Evolutionary conservation across 2,113 vertebrate species (phyloP).

Genomic region (Corynorhinus townsendii): DNA sequence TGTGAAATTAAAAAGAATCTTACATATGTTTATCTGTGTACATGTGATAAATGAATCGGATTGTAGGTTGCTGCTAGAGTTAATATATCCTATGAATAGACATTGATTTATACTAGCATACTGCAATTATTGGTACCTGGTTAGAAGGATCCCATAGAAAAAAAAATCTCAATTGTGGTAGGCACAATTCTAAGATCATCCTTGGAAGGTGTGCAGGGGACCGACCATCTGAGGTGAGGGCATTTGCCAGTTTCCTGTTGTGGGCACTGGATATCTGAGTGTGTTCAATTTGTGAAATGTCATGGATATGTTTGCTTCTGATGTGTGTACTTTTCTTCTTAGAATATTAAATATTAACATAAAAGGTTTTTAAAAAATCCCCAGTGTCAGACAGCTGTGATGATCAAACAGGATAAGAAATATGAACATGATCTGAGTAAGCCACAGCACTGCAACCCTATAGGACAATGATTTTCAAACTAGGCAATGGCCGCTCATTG

Average conservation of each 20-base stretch:
- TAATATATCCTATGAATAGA: not conserved
- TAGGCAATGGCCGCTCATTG: not conserved
- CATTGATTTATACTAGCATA: not conserved
- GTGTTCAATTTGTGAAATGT: not conserved
- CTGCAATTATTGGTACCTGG: not conserved
- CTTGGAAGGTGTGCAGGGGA: not conserved
- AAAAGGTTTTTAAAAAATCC: not conserved
- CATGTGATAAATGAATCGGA: not conserved
- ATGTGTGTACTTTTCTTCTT: not conserved
- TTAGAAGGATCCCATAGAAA: not conserved
- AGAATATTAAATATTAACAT: not conserved
- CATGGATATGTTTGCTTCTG: not conserved
- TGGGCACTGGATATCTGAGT: not conserved
- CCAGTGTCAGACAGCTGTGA: not conserved
- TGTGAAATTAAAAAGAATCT: conserved; percentile 7
- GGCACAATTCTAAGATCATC: not conserved
- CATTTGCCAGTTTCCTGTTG: not conserved
- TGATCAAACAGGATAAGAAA: not conserved
- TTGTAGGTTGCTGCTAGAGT: not conserved
- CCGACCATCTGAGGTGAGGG: not conserved
- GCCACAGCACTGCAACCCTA: not conserved
- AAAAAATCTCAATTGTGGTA: not conserved
- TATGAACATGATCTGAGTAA: not conserved
- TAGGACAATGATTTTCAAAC: not conserved
- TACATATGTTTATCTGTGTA: not conserved